These are phyloP conservation scores for Mellivora capensis DNA, from an alignment of 2,113 vertebrate genomes.

Conservation along the genomic window DNA sequence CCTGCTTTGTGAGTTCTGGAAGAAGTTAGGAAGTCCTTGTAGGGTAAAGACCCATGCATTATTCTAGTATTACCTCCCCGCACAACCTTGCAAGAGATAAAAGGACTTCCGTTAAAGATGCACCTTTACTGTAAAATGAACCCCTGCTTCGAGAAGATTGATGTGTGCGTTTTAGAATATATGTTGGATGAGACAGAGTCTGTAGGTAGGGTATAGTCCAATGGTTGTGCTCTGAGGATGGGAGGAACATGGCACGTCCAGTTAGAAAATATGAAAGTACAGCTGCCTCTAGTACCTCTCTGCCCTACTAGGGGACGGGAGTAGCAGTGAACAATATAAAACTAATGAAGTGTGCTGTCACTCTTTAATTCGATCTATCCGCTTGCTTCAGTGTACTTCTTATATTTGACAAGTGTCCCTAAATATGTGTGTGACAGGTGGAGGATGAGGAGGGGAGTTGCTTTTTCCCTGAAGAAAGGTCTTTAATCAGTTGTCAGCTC, in stretches of 20 bases:
- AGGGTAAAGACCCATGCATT: not conserved
- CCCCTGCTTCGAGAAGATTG: not conserved
- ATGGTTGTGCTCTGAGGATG: not conserved
- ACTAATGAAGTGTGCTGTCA: not conserved
- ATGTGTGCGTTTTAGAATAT: not conserved
- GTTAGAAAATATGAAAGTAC: not conserved
- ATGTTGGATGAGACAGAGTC: not conserved
- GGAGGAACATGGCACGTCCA: not conserved
- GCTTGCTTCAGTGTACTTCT: conserved; percentile 35
- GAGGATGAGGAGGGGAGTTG: not conserved
- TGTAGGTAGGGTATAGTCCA: not conserved
- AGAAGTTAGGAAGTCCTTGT: not conserved
- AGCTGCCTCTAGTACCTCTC: not conserved
- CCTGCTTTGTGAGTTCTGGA: not conserved
- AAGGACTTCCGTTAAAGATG: not conserved
- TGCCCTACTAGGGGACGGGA: not conserved
- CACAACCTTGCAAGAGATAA: not conserved
- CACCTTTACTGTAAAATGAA: not conserved
- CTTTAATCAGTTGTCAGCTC: conserved; percentile 51
- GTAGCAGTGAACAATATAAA: not conserved
- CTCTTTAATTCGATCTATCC: conserved; percentile 33
- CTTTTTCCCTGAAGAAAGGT: conserved; percentile 39
- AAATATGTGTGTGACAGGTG: conserved; percentile 6
- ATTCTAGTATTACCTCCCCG: not conserved
- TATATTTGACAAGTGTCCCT: not conserved